phyloP scores from a whole-genome alignment of 2,113 vertebrate genomes.

The Neoarius graeffei region DNA sequence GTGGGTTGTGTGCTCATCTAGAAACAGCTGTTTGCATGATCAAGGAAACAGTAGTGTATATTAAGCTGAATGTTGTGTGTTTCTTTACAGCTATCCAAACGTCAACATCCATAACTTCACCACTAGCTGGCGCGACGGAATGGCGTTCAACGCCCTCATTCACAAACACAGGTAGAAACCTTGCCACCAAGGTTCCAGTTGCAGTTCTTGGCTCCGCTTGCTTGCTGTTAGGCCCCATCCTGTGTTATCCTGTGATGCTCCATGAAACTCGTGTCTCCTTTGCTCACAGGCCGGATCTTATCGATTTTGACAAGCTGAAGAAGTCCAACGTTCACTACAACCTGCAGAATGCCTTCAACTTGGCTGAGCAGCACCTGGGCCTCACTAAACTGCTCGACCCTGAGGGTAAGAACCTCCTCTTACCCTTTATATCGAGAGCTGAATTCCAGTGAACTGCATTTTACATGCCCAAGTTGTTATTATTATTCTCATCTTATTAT shows the following conservation, averaged over 20 bases:
- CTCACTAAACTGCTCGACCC: constrained; percentile 94
- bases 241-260: neutral
- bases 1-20: constrained; percentile 69
- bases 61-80: neutral
- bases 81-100: constrained; percentile 83
- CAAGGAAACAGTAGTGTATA: neutral
- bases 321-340: constrained; percentile 98
- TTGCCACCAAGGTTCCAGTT: neutral
- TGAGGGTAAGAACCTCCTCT: constrained; percentile 78
- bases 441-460: neutral
- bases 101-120: constrained; percentile 98
- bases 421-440: neutral
- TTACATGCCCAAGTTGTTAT: too few species aligned
- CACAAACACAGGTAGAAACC: constrained; percentile 90
- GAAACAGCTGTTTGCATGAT: neutral
- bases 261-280: neutral
- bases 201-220: neutral
- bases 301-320: constrained; percentile 97
- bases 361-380: constrained; percentile 95
- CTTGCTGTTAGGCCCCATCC: neutral
- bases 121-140: constrained; percentile 96
- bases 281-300: constrained; percentile 86
- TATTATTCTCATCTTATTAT: too few species aligned
- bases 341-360: constrained; percentile 95
- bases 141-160: constrained; percentile 98